phyloP scores from a whole-genome alignment of 2,113 vertebrate species.

The Thamnaconus septentrionalis region DNA sequence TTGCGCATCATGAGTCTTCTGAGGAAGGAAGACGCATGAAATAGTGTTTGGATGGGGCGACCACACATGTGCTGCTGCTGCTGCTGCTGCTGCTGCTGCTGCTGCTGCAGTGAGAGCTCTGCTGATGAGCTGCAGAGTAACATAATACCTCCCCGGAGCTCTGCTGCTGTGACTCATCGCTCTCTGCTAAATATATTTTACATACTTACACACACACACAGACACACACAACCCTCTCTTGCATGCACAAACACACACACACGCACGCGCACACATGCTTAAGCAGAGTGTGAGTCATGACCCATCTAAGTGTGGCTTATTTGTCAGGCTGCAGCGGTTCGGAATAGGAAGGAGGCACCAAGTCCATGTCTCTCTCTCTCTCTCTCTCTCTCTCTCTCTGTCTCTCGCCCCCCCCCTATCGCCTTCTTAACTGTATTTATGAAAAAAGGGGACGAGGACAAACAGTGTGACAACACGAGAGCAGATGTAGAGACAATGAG shows the following conservation, averaged over 20 bases:
- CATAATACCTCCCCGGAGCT: slow-evolving; percentile 60
- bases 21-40: slow-evolving; percentile 3
- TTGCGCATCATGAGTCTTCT: neutral
- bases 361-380: slow-evolving; percentile 4
- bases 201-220: slow-evolving; percentile 54
- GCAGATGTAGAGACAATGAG: neutral
- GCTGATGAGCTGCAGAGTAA: slow-evolving; percentile 50
- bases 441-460: neutral
- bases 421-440: too few relatives aligned
- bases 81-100: too few relatives aligned
- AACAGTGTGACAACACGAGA: neutral
- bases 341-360: slow-evolving; percentile 48
- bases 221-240: slow-evolving; percentile 38
- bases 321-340: slow-evolving; percentile 50
- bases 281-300: slow-evolving; percentile 60
- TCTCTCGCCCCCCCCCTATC: too few relatives aligned
- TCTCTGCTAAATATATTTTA: slow-evolving; percentile 69
- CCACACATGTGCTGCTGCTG: neutral
- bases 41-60: slow-evolving; percentile 13
- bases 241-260: slow-evolving; percentile 24
- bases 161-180: slow-evolving; percentile 67
- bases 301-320: slow-evolving; percentile 59
- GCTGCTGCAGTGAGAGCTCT: too few relatives aligned
- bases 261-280: slow-evolving; percentile 32
- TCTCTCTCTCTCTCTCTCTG: neutral